A percentile compares a stretch with the other conserved stretches of the same genome.
phyloP scores from a whole-genome alignment of 2,113 vertebrate genomes.

The Tenebrosternarchus preto region DNA sequence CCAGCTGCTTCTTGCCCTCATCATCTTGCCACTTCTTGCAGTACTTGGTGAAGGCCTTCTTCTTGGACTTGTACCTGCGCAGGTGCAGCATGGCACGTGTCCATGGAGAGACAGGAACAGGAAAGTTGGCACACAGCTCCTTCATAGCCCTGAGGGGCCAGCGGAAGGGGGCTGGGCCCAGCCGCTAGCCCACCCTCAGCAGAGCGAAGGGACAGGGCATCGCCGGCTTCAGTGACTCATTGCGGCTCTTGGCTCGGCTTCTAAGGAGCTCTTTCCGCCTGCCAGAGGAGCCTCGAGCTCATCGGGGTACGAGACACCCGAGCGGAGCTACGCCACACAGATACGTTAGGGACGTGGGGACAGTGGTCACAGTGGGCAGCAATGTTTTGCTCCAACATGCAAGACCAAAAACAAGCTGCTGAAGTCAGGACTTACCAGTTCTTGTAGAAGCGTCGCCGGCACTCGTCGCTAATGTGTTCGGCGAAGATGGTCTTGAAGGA shows the following conservation, averaged over 20 bases:
- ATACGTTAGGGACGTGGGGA: slow-evolving; percentile 65
- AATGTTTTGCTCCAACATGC: slow-evolving; percentile 62
- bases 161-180: slow-evolving; percentile 73
- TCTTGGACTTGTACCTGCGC: slow-evolving; percentile 98
- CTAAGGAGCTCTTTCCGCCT: slow-evolving; percentile 89
- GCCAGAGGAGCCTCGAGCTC: slow-evolving; percentile 98
- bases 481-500: slow-evolving; percentile 96
- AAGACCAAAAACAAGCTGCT: neutral
- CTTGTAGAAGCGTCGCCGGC: slow-evolving; percentile 98
- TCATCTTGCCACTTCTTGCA: slow-evolving; percentile 99
- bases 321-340: slow-evolving; percentile 88
- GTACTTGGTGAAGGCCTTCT: slow-evolving; percentile 99
- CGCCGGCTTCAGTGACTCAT: slow-evolving; percentile 49
- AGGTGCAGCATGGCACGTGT: neutral
- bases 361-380: slow-evolving; percentile 48
- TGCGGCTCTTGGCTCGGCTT: slow-evolving; percentile 90
- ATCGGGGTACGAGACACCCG: slow-evolving; percentile 84
- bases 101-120: slow-evolving; percentile 69
- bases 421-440: slow-evolving; percentile 84
- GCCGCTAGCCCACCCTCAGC: slow-evolving; percentile 58
- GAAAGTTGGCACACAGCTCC: slow-evolving; percentile 69
- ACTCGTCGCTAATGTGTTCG: slow-evolving; percentile 96
- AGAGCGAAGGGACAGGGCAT: slow-evolving; percentile 32
- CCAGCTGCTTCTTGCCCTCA: slow-evolving; percentile 96
- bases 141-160: slow-evolving; percentile 71